These are phyloP conservation scores for Drosophila infuscata DNA, from an alignment of 2,888 invertebrate species.

Conservation along the genomic window DNA sequence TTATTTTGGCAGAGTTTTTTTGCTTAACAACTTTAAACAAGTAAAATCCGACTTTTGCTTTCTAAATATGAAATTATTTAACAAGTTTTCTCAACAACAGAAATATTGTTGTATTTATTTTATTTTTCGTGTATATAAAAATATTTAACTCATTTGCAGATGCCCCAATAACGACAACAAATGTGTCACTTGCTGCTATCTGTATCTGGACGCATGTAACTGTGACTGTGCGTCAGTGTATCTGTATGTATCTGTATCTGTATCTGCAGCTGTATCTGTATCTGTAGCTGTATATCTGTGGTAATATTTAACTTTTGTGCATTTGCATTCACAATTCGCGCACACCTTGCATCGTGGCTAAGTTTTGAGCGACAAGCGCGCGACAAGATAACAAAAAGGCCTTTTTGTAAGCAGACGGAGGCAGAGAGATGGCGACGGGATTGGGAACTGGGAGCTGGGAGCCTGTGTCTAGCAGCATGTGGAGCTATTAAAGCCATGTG, in stretches of 20 bases:
- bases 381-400: constrained; percentile 78
- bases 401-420: constrained; percentile 50
- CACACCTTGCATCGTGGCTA: constrained; percentile 70
- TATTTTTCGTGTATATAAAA: background rate
- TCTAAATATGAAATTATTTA: background rate
- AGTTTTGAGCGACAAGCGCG: constrained; percentile 70
- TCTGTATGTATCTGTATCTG: constrained; percentile 19
- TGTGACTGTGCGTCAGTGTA: constrained; percentile 4
- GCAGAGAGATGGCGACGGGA: constrained; percentile 9
- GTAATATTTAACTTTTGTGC: constrained; percentile 29
- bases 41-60: background rate
- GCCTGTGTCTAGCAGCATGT: constrained; percentile 7
- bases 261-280: constrained; percentile 21
- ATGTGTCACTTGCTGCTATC: constrained; percentile 32
- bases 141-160: constrained; percentile 55
- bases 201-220: constrained; percentile 16
- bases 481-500: constrained; percentile 54
- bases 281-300: constrained; percentile 23
- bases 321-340: constrained; percentile 56
- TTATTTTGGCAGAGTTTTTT: background rate
- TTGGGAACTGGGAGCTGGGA: background rate
- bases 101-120: background rate
- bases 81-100: background rate
- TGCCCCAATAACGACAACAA: constrained; percentile 15
- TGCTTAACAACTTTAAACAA: background rate